Evolutionary conservation across 2,797 vertebrate genomes (phyloP).

Genomic region (Babyrousa celebensis): DNA sequence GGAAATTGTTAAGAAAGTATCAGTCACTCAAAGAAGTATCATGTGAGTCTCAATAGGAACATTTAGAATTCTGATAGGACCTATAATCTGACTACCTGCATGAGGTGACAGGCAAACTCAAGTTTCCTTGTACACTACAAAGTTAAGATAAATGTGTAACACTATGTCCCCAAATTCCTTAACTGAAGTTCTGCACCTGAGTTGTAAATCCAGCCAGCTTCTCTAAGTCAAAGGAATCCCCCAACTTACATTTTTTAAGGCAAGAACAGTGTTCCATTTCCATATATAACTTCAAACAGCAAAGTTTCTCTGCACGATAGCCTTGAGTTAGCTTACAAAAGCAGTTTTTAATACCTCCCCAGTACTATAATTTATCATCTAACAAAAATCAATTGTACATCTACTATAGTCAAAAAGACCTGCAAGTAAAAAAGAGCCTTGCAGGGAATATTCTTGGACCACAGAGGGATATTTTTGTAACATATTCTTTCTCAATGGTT

Average conservation of each 20-base stretch:
- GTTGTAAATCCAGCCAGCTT: background rate
- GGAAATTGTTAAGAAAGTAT: background rate
- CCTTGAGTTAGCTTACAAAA: conserved; percentile 34
- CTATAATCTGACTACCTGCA: background rate
- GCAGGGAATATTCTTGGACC: background rate
- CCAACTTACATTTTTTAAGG: background rate
- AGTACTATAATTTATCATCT: background rate
- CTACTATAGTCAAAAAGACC: background rate
- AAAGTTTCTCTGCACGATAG: background rate
- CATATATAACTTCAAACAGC: background rate
- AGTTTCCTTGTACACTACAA: background rate
- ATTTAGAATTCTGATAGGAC: background rate
- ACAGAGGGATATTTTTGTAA: background rate
- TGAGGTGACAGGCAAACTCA: background rate
- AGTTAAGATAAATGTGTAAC: background rate
- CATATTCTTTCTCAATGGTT: background rate
- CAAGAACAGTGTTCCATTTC: background rate
- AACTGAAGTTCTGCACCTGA: background rate
- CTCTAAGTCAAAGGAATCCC: background rate
- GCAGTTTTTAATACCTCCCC: background rate
- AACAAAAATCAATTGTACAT: background rate
- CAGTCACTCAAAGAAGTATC: background rate
- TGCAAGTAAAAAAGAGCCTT: conserved; percentile 34
- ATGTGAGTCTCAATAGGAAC: background rate
- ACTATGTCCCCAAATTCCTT: background rate